Conservation (phyloP, 2,888 invertebrate species). For the Lissonota sp. region DNA sequence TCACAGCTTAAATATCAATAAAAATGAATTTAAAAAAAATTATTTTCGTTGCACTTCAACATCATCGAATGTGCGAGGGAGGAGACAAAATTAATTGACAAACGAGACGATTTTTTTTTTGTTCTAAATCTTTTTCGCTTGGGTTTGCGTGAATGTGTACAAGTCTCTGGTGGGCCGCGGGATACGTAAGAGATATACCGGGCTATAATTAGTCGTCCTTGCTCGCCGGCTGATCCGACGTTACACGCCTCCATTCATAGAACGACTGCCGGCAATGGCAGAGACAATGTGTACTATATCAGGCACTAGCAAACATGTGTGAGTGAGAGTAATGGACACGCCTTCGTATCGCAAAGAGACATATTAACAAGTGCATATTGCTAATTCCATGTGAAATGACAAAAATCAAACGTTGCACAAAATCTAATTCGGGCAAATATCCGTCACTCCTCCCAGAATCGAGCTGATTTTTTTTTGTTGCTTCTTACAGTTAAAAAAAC, state of each 20-base stretch:
- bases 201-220: conserved; percentile 83
- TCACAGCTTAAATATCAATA: too few relatives aligned
- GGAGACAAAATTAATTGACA: conserved; percentile 37
- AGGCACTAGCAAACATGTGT: conserved; percentile 18
- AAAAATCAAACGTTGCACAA: too few relatives aligned
- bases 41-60: too few relatives aligned
- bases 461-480: too few relatives aligned
- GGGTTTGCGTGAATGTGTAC: neutral
- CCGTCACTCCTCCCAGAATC: too few relatives aligned
- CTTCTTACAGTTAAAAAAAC: too few relatives aligned
- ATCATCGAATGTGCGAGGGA: conserved; percentile 26
- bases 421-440: too few relatives aligned
- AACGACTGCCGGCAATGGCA: conserved; percentile 65
- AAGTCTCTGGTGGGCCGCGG: conserved; percentile 52
- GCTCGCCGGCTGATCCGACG: conserved; percentile 78
- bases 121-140: too few relatives aligned
- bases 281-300: conserved; percentile 1
- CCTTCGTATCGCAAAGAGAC: conserved; percentile 8
- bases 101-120: conserved; percentile 28
- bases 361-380: too few relatives aligned
- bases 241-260: conserved; percentile 81
- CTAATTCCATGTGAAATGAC: too few relatives aligned
- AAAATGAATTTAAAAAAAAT: too few relatives aligned
- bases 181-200: conserved; percentile 71
- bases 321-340: conserved; percentile 13